Base-by-base conservation (phyloP, 1,140 invertebrate species). In the Ephestia elutella region DNA sequence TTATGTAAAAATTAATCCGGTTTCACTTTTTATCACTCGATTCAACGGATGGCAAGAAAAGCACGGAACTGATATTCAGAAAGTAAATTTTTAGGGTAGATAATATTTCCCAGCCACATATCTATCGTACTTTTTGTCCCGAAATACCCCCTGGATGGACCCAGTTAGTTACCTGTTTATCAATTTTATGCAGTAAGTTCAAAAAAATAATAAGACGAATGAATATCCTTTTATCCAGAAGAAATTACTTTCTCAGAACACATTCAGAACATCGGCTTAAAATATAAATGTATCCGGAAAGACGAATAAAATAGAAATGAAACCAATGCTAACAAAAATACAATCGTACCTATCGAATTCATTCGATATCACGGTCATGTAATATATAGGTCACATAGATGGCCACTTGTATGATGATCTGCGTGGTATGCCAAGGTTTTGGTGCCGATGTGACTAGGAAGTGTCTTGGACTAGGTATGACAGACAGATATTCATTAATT, bases 21-120 rank as follows among this genome's bases (percentile, higher is more conserved):
- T 44, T 44, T 44, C 38, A 44, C 38, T 44, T 44, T 32, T 44
- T 44, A 44, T 44, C 38, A 44, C 38, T 3, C 38, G 38, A 44
- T 44, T 44, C 15, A 9, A 44, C 38, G 15, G 38, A 15, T 44
- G 13, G 38, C 38, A 44, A 15, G n/a, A 17, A 44, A 44, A 44
- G 15, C 10, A 15, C 38, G 15, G 38, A 44, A 44, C n/a, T n/a
- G 2, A 3, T 44, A 44, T 15, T 44, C 7, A 7, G 9, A 32
- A 32, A n/a, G n/a, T n/a, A n/a, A n/a, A n/a, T n/a, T n/a, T 32
- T 10, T 32, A 11, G 11, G 30, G 11, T 32, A 10, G 4, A 4
- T 32, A 10, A 3, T 32, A 32, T 11, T 32, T 32, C 30, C 11
- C 30, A 32, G 9, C 8, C 3, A 28, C 25, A 28, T 28, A n/a